Conservation (phyloP, 53 echinoderm and acorn worm genomes). For the Glandiceps talaboti region DNA sequence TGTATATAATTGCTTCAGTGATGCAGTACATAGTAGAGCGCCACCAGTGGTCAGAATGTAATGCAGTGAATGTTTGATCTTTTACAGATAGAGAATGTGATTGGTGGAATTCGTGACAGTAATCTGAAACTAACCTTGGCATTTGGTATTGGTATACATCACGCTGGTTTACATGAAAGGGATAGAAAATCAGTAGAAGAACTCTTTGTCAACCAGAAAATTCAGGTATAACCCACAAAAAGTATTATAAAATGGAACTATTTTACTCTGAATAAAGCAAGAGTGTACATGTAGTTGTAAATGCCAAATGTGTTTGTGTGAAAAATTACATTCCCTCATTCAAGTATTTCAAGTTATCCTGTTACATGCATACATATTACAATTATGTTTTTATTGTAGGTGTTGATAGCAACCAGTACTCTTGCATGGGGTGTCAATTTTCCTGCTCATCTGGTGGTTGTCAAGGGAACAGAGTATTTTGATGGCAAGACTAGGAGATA, state of each 20-base stretch:
- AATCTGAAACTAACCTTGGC: constrained; percentile 85
- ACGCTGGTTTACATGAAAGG: constrained; percentile 91
- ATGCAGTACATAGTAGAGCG: too few species aligned
- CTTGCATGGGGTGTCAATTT: constrained; percentile 99
- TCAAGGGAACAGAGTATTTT: constrained; percentile 98
- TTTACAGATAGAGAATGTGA: constrained; percentile 71
- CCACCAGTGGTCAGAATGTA: too few species aligned
- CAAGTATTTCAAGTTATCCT: too few species aligned
- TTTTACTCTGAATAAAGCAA: too few species aligned
- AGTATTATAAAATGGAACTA: too few species aligned
- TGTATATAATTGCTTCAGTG: too few species aligned
- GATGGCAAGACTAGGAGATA: constrained; percentile 99
- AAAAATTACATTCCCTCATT: too few species aligned
- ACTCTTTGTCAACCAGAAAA: constrained; percentile 91
- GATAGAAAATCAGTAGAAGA: constrained; percentile 85
- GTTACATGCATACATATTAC: too few species aligned
- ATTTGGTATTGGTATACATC: constrained; percentile 99
- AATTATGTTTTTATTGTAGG: constrained; percentile 25
- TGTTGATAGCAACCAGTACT: constrained; percentile 95
- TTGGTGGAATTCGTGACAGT: constrained; percentile 56
- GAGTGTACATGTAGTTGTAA: too few species aligned
- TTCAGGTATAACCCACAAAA: too few species aligned
- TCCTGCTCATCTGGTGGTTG: constrained; percentile 89
- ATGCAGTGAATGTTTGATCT: too few species aligned
- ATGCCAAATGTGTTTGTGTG: too few species aligned